Evolutionary conservation across 1,140 invertebrate genomes (phyloP), one percentile per base, ranked within the genome.

Genomic region (Drosophila littoralis): DNA sequence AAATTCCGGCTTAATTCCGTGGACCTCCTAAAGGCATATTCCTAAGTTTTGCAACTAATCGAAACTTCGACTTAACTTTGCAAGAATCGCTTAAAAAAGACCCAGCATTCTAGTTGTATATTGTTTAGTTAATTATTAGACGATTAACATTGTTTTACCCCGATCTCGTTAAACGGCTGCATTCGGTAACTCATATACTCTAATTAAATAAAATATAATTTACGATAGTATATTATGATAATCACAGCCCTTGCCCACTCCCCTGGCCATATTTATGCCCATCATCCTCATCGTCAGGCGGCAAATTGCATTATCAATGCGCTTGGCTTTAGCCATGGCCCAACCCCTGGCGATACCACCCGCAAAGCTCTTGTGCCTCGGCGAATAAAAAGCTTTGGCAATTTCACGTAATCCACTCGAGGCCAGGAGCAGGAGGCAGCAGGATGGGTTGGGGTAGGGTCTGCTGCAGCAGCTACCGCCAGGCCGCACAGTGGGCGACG

Each of bases 341-440:
- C 50, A 51, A 40, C 10, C 55, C 42, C 8, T 54, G 33, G 12
- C 17, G 17, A 32, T 2, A 45, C 66, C 68, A 50, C 45, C 52
- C 63, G 59, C 33, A 12, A 64, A 68, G 59, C 32, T n/a, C 10
- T 58, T 33, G 48, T 33, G 13, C 33, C 12, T 22, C 1, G 17
- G 63, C 63, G 40, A 55, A 57, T 33, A 65, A 64, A 71, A 64
- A 71, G 33, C 65, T 67, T 60, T 72, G 52, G 69, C 55, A 77
- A 70, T 57, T 74, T 61, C 42, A 51, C 72, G 45, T 70, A 70
- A 80, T 83, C 77, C 81, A 80, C 81, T 85, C 68, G 72, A 79
- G 72, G 80, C 45, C 43, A 22, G 54, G 51, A 43, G 61, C 36
- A 38, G 79, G 61, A 28, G 22, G 22, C 22, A 28, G 22, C 22